phyloP scores from a whole-genome alignment of 2,888 invertebrate genomes.

The Chydorus sphaericus region DNA sequence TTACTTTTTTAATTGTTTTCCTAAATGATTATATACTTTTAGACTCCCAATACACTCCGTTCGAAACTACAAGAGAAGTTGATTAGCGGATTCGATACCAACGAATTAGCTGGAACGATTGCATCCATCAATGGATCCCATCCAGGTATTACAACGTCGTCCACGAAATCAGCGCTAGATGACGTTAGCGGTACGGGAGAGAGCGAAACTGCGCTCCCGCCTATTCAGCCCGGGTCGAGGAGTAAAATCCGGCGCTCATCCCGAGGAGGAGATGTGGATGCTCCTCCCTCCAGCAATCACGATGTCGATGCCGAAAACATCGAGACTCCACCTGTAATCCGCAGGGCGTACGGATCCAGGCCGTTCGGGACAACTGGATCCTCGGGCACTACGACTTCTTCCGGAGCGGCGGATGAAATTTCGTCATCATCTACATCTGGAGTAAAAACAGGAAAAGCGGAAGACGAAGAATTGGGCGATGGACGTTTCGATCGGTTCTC shows the following conservation, averaged over 20 bases:
- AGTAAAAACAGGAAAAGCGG: slow-evolving; percentile 15
- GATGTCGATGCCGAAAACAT: slow-evolving; percentile 83
- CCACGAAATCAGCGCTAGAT: neutral
- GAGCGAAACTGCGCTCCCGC: slow-evolving; percentile 6
- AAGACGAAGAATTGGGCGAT: slow-evolving; percentile 33
- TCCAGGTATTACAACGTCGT: slow-evolving; percentile 15
- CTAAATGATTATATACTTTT: slow-evolving; percentile 1
- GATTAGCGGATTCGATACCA: slow-evolving; percentile 19
- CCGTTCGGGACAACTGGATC: slow-evolving; percentile 15
- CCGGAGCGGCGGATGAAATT: neutral
- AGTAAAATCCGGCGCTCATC: slow-evolving; percentile 22
- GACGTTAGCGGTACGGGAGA: neutral
- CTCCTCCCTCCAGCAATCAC: slow-evolving; percentile 40
- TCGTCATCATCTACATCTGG: neutral
- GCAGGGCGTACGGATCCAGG: slow-evolving; percentile 44
- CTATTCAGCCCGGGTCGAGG: slow-evolving; percentile 24
- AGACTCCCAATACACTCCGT: slow-evolving; percentile 20
- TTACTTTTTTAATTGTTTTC: too few relatives aligned
- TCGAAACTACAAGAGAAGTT: slow-evolving; percentile 20
- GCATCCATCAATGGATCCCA: too few relatives aligned
- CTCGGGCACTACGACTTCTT: slow-evolving; percentile 13
- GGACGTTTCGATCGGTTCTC: slow-evolving; percentile 76
- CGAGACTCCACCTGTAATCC: slow-evolving; percentile 70
- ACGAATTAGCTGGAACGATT: slow-evolving; percentile 21
- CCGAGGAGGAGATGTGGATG: slow-evolving; percentile 18